Percentiles rank a stretch among this genome's conserved stretches.
These are phyloP conservation scores for Tadarida brasiliensis DNA, from an alignment of 2,797 vertebrate genomes.

Conservation along the genomic window DNA sequence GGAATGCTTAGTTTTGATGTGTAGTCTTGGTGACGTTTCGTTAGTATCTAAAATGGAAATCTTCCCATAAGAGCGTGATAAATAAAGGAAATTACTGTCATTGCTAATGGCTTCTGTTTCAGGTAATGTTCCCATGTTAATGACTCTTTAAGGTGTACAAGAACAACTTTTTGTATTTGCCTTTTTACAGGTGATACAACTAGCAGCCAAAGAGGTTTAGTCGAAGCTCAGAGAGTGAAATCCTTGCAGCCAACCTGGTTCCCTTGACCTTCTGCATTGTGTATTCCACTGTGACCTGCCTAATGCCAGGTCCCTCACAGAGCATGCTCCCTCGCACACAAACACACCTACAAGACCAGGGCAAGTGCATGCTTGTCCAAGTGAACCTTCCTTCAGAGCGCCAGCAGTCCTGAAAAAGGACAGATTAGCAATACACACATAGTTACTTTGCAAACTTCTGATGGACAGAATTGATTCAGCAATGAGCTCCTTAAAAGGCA, in stretches of 20 bases:
- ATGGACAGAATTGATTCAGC: neutral
- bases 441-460: neutral
- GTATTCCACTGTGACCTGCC: neutral
- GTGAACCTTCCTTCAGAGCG: neutral
- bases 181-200: neutral
- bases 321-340: neutral
- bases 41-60: conserved; percentile 2
- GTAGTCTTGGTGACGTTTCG: neutral
- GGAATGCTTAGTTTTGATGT: neutral
- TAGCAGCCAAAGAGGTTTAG: neutral
- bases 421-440: neutral
- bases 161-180: neutral
- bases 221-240: neutral
- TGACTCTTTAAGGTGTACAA: neutral
- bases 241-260: neutral
- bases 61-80: neutral
- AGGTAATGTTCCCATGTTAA: neutral
- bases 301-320: neutral
- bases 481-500: neutral
- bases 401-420: neutral
- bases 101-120: conserved; percentile 8
- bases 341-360: neutral
- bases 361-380: neutral
- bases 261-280: neutral
- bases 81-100: conserved; percentile 40